Evolutionary conservation across 35 echinoderm and acorn worm genomes (phyloP).

Genomic region (Amphiura filiformis): DNA sequence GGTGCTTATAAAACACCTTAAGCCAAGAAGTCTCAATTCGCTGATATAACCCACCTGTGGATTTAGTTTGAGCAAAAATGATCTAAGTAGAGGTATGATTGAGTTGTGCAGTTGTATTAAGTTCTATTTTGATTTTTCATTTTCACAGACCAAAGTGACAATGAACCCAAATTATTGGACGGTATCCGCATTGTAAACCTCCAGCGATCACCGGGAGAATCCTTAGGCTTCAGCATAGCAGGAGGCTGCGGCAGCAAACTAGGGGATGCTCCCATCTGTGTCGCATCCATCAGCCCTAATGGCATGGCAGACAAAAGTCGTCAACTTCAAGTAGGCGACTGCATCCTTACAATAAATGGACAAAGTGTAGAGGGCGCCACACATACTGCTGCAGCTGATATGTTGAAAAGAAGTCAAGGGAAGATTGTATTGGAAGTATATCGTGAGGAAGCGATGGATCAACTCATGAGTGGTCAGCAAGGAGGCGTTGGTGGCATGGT

Average conservation of each 20-base stretch:
- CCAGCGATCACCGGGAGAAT: constrained; percentile 23
- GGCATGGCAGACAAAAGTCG: constrained; percentile 33
- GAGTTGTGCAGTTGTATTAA: too few species aligned
- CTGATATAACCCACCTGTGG: too few species aligned
- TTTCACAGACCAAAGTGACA: constrained; percentile 4
- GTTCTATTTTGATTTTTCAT: not conserved
- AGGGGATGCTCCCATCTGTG: constrained; percentile 46
- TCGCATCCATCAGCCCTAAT: constrained; percentile 39
- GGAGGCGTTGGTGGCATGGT: not conserved
- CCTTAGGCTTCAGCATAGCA: constrained; percentile 48
- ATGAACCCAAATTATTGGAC: not conserved
- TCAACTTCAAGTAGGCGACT: constrained; percentile 20
- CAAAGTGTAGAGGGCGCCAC: constrained; percentile 25
- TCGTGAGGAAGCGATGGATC: constrained; percentile 4
- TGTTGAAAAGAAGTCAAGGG: constrained; percentile 9
- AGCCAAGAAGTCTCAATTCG: too few species aligned
- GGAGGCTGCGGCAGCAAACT: constrained; percentile 44
- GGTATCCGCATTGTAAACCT: constrained; percentile 8
- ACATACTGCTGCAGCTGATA: constrained; percentile 11
- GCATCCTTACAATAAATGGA: constrained; percentile 28
- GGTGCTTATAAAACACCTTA: too few species aligned
- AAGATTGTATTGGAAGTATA: constrained; percentile 17
- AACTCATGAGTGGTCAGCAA: not conserved
- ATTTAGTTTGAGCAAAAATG: too few species aligned
- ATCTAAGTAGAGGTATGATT: too few species aligned